These are phyloP conservation scores for Charanyca ferruginea DNA, from an alignment of 2,888 invertebrate genomes.

Conservation along the genomic window DNA sequence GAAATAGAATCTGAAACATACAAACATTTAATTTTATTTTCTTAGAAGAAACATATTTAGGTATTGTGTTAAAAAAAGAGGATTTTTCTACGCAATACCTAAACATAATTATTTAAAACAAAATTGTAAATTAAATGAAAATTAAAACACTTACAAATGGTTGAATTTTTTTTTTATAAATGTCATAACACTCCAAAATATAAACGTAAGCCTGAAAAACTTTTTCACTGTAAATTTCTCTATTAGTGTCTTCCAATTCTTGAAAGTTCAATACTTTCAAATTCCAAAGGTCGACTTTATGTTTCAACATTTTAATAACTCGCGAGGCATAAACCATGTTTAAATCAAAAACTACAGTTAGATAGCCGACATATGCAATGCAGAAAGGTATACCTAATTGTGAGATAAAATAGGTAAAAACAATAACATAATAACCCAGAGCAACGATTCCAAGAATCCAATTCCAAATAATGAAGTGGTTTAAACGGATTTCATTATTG, in stretches of 20 bases:
- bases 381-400: neutral
- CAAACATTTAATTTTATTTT: too few species aligned
- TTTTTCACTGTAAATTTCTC: neutral
- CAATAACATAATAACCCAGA: neutral
- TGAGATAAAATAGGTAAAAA: neutral
- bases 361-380: neutral
- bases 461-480: neutral
- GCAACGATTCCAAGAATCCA: constrained; percentile 15
- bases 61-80: too few species aligned
- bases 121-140: too few species aligned
- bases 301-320: constrained; percentile 5
- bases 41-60: too few species aligned
- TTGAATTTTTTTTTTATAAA: constrained; percentile 15
- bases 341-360: neutral
- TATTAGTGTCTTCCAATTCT: neutral
- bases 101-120: too few species aligned
- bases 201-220: constrained; percentile 25
- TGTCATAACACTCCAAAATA: constrained; percentile 32
- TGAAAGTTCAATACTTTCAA: neutral
- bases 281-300: constrained; percentile 11
- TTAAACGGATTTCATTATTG: neutral
- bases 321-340: constrained; percentile 2
- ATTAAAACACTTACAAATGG: constrained; percentile 30
- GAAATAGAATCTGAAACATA: constrained; percentile 1
- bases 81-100: too few species aligned